phyloP scores from a whole-genome alignment of 2,113 vertebrate species.

The Scalopus aquaticus region DNA sequence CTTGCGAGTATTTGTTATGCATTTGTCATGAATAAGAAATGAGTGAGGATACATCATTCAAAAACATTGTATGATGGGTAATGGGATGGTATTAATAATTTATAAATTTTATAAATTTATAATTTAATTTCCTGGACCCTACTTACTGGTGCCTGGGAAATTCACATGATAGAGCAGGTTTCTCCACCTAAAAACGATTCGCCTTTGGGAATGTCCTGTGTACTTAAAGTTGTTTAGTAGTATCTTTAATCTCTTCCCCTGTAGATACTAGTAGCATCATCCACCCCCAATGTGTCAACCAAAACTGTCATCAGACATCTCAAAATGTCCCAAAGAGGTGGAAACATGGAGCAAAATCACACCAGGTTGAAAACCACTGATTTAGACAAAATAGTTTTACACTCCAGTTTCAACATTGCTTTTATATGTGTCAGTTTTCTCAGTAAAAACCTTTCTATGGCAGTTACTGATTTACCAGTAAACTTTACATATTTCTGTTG shows the following conservation, averaged over 20 bases:
- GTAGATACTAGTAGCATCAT: neutral
- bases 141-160: neutral
- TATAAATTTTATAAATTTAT: no score
- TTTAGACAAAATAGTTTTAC: neutral
- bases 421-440: neutral
- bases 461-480: neutral
- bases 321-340: fast-evolving
- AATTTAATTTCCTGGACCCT: neutral
- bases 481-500: neutral
- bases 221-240: neutral
- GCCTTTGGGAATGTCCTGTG: no score
- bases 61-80: neutral
- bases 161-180: neutral
- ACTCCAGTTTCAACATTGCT: neutral
- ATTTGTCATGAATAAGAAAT: neutral
- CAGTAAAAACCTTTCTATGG: neutral
- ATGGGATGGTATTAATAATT: neutral
- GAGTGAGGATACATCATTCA: neutral
- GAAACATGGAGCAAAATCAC: neutral
- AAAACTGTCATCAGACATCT: neutral
- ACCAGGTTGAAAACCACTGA: neutral
- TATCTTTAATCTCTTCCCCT: neutral
- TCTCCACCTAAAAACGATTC: neutral
- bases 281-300: neutral
- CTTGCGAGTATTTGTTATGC: neutral